Evolutionary conservation across 2,888 invertebrate genomes (phyloP).

Genomic region (Catocala sponsa): DNA sequence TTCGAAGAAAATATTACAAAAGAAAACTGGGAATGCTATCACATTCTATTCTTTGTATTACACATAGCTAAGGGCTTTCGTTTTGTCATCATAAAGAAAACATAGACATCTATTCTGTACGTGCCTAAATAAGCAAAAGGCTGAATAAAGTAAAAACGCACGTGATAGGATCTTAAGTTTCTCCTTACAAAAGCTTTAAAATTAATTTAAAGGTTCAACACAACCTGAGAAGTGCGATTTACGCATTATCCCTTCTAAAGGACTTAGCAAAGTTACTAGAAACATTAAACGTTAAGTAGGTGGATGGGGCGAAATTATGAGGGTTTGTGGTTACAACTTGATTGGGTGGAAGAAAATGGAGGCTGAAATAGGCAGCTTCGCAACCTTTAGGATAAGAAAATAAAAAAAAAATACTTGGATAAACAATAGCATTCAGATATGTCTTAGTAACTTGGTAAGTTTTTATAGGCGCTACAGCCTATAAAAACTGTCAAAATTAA

Average conservation of each 20-base stretch:
- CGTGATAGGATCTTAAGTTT: constrained; percentile 25
- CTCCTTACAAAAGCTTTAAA: constrained; percentile 25
- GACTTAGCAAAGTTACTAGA: constrained; percentile 48
- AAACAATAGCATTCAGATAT: too few relatives aligned
- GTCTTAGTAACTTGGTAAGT: too few relatives aligned
- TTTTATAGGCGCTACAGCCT: too few relatives aligned
- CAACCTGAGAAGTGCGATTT: constrained; percentile 37
- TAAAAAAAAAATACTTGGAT: too few relatives aligned
- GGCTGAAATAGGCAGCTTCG: too few relatives aligned
- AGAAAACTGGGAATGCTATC: neutral
- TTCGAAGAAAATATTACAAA: neutral
- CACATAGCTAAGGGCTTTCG: neutral
- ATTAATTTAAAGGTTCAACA: constrained; percentile 34
- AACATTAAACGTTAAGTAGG: constrained; percentile 43
- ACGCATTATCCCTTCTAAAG: constrained; percentile 42
- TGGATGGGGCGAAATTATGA: constrained; percentile 35
- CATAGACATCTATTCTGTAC: neutral
- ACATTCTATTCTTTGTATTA: neutral
- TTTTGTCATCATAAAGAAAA: neutral
- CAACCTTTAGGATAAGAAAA: too few relatives aligned
- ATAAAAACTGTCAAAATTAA: too few relatives aligned
- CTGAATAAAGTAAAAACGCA: constrained; percentile 5
- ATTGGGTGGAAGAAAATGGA: constrained; percentile 18
- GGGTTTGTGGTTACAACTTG: constrained; percentile 33
- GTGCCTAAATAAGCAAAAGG: neutral